Evolutionary conservation across 2,113 vertebrate genomes (phyloP).

Genomic region (Anseranas semipalmata): DNA sequence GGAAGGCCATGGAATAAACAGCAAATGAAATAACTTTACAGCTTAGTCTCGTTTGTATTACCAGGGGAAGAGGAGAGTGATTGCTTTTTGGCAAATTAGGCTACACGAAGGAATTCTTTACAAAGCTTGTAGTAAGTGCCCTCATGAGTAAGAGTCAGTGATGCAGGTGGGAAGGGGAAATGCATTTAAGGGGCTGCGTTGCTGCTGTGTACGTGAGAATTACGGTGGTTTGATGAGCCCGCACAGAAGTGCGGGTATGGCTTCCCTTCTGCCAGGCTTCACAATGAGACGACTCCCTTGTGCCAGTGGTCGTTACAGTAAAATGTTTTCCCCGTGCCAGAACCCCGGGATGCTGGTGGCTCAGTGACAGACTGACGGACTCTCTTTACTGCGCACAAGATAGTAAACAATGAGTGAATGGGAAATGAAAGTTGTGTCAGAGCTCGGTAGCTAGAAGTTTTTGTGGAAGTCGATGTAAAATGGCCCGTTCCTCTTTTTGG

Average conservation of each 20-base stretch:
- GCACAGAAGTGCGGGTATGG: too few species aligned
- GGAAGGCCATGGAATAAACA: background rate
- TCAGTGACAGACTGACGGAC: background rate
- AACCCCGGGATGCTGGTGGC: background rate
- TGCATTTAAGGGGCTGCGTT: background rate
- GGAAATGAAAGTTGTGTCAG: background rate
- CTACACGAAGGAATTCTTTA: background rate
- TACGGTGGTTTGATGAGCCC: background rate
- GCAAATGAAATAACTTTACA: background rate
- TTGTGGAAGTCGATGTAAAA: background rate
- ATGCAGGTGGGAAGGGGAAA: background rate
- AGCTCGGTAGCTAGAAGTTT: background rate
- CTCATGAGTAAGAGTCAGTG: background rate
- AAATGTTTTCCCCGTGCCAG: background rate
- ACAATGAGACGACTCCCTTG: background rate
- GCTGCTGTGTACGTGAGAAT: background rate
- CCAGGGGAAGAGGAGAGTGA: background rate
- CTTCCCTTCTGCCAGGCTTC: background rate
- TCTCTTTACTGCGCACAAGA: background rate
- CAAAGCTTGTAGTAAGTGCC: background rate
- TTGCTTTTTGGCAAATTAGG: background rate
- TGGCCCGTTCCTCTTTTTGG: background rate
- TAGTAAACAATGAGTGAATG: background rate
- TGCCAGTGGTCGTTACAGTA: background rate
- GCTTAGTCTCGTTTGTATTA: conserved; percentile 1